Evolutionary conservation across 2,888 invertebrate genomes (phyloP).

Genomic region (Zaprionus obscuricornis): DNA sequence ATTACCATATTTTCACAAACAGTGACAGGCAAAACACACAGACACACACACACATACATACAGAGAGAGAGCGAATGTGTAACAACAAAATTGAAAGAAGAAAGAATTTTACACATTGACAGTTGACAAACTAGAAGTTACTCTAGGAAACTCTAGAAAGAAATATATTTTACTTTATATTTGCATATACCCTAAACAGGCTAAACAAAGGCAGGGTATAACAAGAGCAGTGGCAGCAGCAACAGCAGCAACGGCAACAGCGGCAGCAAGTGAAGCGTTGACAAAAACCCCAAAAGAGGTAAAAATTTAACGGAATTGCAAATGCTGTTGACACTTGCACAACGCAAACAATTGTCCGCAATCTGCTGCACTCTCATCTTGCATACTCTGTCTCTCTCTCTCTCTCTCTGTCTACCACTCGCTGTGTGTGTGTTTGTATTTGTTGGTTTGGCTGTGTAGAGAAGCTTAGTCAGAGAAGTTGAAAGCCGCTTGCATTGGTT

Average conservation of each 20-base stretch:
- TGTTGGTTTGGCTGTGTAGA: conserved; percentile 16
- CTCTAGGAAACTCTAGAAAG: too few relatives aligned
- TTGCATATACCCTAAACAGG: too few relatives aligned
- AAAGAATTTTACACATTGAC: too few relatives aligned
- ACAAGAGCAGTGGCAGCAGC: background rate
- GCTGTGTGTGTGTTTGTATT: background rate
- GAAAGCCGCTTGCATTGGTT: conserved; percentile 41
- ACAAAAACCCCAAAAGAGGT: conserved; percentile 61
- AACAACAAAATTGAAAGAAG: conserved; percentile 25
- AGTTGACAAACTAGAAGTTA: background rate
- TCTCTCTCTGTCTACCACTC: background rate
- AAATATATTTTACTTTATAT: too few relatives aligned
- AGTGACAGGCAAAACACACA: conserved; percentile 13
- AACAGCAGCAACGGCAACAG: conserved; percentile 2
- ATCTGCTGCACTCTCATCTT: conserved; percentile 44
- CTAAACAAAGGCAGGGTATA: too few relatives aligned
- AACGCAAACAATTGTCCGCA: conserved; percentile 69
- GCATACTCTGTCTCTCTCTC: background rate
- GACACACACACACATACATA: background rate
- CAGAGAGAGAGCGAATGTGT: too few relatives aligned
- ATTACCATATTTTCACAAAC: conserved; percentile 49
- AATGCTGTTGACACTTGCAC: conserved; percentile 76
- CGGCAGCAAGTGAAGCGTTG: conserved; percentile 29
- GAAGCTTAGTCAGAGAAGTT: conserved; percentile 15
- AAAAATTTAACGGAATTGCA: conserved; percentile 73